phyloP scores from a whole-genome alignment of 2,113 vertebrate genomes.

The Strix uralensis region DNA sequence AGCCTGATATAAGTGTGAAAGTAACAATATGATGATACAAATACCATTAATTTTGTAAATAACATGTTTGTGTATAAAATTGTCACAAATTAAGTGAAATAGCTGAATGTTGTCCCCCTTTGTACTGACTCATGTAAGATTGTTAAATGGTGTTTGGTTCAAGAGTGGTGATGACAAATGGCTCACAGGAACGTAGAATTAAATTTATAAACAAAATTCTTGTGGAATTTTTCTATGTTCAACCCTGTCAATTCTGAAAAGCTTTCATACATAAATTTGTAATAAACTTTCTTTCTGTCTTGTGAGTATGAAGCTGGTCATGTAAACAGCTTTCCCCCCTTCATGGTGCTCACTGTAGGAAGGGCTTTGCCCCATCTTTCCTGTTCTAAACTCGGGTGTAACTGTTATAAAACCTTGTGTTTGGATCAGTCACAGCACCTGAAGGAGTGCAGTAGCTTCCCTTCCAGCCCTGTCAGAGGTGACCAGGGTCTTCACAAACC shows the following conservation, averaged over 20 bases:
- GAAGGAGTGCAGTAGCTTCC: neutral
- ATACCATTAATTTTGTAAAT: neutral
- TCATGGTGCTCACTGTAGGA: neutral
- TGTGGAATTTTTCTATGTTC: neutral
- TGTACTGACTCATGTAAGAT: neutral
- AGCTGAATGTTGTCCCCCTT: neutral
- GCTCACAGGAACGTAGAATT: neutral
- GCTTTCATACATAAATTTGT: neutral
- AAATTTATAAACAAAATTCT: neutral
- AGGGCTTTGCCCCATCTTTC: fast-evolving
- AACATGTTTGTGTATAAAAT: neutral
- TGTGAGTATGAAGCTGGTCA: fast-evolving
- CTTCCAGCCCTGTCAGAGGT: neutral
- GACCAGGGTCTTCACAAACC: neutral
- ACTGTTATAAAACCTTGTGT: neutral
- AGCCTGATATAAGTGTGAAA: neutral
- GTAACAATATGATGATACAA: neutral
- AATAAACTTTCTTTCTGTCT: neutral
- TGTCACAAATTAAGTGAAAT: neutral
- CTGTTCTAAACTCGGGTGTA: neutral
- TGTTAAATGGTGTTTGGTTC: neutral
- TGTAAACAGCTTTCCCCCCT: neutral
- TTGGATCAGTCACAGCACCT: neutral
- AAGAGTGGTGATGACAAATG: neutral
- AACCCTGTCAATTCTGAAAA: neutral